Evolutionary conservation across 2,888 invertebrate species (phyloP), one percentile per base, ranked within the genome.

Genomic region (Ceramica pisi): DNA sequence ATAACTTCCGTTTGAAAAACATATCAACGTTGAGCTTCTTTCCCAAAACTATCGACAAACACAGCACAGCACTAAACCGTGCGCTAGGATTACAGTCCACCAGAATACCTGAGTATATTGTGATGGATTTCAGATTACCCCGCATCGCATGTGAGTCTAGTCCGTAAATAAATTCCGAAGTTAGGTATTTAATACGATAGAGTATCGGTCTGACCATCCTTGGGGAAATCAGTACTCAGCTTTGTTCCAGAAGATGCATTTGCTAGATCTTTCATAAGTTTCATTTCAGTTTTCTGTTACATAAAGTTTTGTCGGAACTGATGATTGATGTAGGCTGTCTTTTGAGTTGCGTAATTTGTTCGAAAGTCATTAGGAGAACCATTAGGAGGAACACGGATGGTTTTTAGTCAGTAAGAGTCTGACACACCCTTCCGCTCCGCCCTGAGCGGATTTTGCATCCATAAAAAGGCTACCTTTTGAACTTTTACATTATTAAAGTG

Each of bases 21-120:
- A n/a, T n/a, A 26, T 57, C n/a, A 16, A 74, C 1, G 10, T 21
- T 35, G 5, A 14, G 7, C 5, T 41, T 26, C 10, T n/a, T n/a
- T 7, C 23, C 6, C 2, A 0, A 44, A 31, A 46, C 26, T 51
- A 62, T 75, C 68, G 71, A 78, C 38, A 63, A 53, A 44, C 7
- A 12, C 16, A 56, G 63, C 21, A 35, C 84, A 62, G 35, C 80
- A 48, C 84, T 85, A 76, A 67, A 75, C 64, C 66, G 31, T 57
- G 35, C 65, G 72, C 65, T 83, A 82, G 75, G 71, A 85, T 88
- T 83, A 85, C 79, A 75, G 78, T 73, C 75, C 70, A 60, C 70
- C n/a, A 51, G 79, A 72, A 65, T 86, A 86, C 83, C 85, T 85
- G 81, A 75, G 74, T 70, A 80, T 82, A 80, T 83, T 84, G 82